Base-by-base conservation (phyloP, 2,113 vertebrate species). In the Falco punctatus region DNA sequence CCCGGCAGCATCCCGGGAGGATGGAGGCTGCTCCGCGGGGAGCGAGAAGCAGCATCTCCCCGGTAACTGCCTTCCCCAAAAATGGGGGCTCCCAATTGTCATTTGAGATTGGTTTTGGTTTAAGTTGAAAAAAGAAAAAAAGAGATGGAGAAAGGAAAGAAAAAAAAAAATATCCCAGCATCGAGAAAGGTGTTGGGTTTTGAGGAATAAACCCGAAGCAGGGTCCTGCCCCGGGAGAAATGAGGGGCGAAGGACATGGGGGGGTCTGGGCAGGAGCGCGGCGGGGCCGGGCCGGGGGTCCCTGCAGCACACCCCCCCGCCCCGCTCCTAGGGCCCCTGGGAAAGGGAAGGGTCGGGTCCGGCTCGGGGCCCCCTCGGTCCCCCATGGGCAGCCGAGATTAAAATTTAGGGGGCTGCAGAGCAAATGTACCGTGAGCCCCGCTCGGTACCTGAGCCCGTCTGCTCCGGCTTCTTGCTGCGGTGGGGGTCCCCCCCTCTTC, bases 121-220 rank as follows among this genome's bases (percentile, higher is more conserved):
- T 23, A 22, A 23, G 18, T 33, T 51, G 14, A 2, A 24, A 67
- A 73, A 57, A 15, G 1, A 11, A 5, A 4, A 18, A 5, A 0
- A 2, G 4, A 11, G 7, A 4, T 0, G 22, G 0, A 16, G 5
- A 40, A 3, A 11, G 2, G 15, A 1, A 22, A 1, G 14, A 2
- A 61, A 13, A 22, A 2, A n/a, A 32, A 16, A 40, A 44, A 32
- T 18, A 35, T 5, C 13, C 18, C 16, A 72, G 32, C 46, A 40
- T 13, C 3, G 26, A 87, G 38, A 66, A 92, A 66, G 48, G 21
- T 48, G 42, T 19, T 38, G 46, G 55, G 27, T 67, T 84, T 58
- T 7, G 17, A 38, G 27, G 24, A 58, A 49, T 19, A n/a, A 78
- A 9, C 7, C 55, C 55, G 7, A 64, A 32, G 79, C 28, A 46